Evolutionary conservation across 2,113 vertebrate genomes (phyloP), one percentile per base, ranked within the genome.

Genomic region (Philantomba maxwellii): DNA sequence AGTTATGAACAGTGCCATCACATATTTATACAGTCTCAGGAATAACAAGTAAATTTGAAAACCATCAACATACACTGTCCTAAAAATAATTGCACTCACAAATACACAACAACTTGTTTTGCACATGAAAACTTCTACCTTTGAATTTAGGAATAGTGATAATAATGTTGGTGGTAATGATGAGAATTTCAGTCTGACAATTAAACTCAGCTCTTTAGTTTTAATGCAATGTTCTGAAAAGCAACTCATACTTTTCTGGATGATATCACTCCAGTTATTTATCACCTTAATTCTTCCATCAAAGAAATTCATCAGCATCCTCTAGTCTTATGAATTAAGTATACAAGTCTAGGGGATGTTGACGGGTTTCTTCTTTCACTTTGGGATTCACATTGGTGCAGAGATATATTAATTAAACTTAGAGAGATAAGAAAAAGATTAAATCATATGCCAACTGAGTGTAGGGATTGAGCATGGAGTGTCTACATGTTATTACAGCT

Each of bases 191-290:
- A 16, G 19, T 91, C 21, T 30, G 8, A 33, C 25, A n/a, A 39
- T 58, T 66, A 77, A 93, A 45, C 5, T 58, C n/a, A 90, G 33
- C 14, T 87, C 91, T 93, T 94, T 93, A 7, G 0, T 88, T 96
- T 82, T 26, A 21, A 28, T n/a, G 14, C 14, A 58, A 4, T 51
- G 1, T 30, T 26, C 9, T 85, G 8, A 89, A 89, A 92, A 81
- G 3, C 19, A 47, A 6, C 21, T 16, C 17, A 43, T 75, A 62
- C 10, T 93, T 87, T 80, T 86, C 39, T 96, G n/a, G 1, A 5
- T 70, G 7, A 16, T 58, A 84, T 7, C 45, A 0, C 0, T 30
- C 16, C 13, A 28, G 5, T 36, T 60, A 57, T 2, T 66, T 30
- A 90, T 62, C 45, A 25, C 11, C 96, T 82, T 82, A 92, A 77